Base-by-base conservation (phyloP, 2,113 vertebrate species). In the Nerophis ophidion region DNA sequence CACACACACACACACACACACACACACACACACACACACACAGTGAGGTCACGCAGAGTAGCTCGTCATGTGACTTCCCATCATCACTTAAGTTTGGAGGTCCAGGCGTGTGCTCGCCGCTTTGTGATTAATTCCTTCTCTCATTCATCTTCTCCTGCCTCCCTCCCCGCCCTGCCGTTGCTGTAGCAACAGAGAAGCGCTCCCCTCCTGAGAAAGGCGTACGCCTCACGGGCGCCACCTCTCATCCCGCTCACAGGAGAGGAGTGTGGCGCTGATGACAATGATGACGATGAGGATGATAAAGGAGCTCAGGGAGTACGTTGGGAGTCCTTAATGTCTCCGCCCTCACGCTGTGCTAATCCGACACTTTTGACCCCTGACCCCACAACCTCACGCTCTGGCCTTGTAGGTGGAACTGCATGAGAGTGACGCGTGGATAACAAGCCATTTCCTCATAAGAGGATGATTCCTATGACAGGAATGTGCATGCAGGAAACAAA, bases 241-340 rank as follows among this genome's bases (percentile, higher is more conserved):
- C 89, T 91, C 77, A 91, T 91, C 84, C 61, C 82, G 64, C 77
- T 89, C 8, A 44, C 71, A 83, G 87, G 73, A 63, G 88, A 88
- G 79, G 85, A 44, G 40, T 9, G 5, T 44, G 40, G 40, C 40
- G 5, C 4, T 11, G 53, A 55, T 16, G 53, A 53, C 4, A 7
- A 56, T 38, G 53, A 48, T n/a, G 42, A 48, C 14, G 44, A 88
- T 33, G 88, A 88, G 78, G 86, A 89, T 72, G 84, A 88, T 71
- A 85, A 88, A 75, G 89, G 87, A 83, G 85, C 83, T 81, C 89
- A 91, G 87, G 90, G 86, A 91, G 90, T 91, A 91, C 65, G 90
- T 91, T 77, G 52, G 9, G 71, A 42, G 36, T 56, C 5, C 49
- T 34, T 26, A 46, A 5, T 44, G 54, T 42, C 45, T 42, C 34